Percentiles rank a stretch among this genome's conserved stretches.
phyloP scores from a whole-genome alignment of 30 jellyfish, hydroid and myxozoan genomes.

The Aurelia coerulea region DNA sequence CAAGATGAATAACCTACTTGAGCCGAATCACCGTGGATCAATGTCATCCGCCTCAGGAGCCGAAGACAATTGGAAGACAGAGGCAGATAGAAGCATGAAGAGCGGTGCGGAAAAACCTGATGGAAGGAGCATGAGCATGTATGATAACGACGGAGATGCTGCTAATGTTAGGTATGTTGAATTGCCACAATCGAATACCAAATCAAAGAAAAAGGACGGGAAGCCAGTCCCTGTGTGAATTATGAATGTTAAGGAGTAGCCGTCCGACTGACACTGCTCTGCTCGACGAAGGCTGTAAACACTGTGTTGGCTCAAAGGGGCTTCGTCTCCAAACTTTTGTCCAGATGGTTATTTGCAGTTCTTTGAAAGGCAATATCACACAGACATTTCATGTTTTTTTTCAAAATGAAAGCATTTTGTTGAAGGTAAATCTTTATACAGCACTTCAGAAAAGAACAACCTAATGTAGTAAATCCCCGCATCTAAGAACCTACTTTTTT shows the following conservation, averaged over 20 bases:
- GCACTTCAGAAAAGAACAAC: too few species aligned
- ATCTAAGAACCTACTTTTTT: too few species aligned
- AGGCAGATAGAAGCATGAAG: constrained; percentile 50
- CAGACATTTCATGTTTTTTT: too few species aligned
- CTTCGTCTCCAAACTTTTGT: too few species aligned
- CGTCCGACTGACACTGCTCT: too few species aligned
- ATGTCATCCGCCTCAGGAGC: constrained; percentile 81
- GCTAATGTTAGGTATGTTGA: constrained; percentile 73
- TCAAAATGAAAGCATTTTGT: too few species aligned
- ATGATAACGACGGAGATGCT: constrained; percentile 80
- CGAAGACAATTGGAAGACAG: constrained; percentile 78
- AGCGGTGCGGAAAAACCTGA: constrained; percentile 3
- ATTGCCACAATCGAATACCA: constrained; percentile 35
- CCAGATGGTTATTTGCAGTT: too few species aligned
- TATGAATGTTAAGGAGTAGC: background rate
- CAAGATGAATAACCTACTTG: constrained; percentile 38
- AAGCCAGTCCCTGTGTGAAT: constrained; percentile 63
- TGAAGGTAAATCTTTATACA: too few species aligned
- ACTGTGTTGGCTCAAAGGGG: too few species aligned
- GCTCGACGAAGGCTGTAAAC: too few species aligned
- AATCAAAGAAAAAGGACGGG: constrained; percentile 41
- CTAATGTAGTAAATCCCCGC: too few species aligned
- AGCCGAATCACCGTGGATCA: constrained; percentile 25
- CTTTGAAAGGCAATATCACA: too few species aligned
- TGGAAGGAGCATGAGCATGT: constrained; percentile 69